Percentiles rank a stretch among this genome's conserved stretches.
Evolutionary conservation across 2,888 invertebrate genomes (phyloP).

Genomic region (Galeopsomyia nigrocyanea): DNA sequence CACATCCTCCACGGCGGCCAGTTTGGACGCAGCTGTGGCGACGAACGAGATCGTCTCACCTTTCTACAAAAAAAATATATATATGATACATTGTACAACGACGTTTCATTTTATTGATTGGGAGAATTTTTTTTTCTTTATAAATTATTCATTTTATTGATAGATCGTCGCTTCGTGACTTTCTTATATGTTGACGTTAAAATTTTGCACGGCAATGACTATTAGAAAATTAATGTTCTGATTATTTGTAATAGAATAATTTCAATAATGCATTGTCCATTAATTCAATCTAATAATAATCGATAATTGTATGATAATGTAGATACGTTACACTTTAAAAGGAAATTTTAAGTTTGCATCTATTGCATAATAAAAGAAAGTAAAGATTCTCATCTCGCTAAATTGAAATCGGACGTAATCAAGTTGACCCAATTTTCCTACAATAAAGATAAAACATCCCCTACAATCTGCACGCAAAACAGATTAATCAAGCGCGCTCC

Average conservation of each 20-base stretch:
- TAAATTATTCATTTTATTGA: not conserved
- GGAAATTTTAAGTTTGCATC: too few species aligned
- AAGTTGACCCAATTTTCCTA: not conserved
- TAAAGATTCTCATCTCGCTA: not conserved
- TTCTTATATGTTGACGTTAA: too few species aligned
- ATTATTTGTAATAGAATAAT: too few species aligned
- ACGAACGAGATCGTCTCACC: conserved; percentile 68
- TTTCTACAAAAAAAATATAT: conserved; percentile 56
- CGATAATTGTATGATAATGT: not conserved
- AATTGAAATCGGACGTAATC: not conserved
- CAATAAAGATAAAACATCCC: too few species aligned
- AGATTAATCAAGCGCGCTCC: too few species aligned
- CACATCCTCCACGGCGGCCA: conserved; percentile 85
- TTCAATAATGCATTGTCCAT: too few species aligned
- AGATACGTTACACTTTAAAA: conserved; percentile 7
- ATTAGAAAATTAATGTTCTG: too few species aligned
- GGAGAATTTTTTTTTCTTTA: not conserved
- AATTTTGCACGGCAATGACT: too few species aligned
- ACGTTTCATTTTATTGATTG: not conserved
- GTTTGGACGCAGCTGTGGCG: conserved; percentile 75
- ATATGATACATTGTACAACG: not conserved
- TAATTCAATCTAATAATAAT: too few species aligned
- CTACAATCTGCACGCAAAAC: too few species aligned
- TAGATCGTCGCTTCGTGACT: not conserved
- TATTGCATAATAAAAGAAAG: not conserved